Base-by-base conservation (phyloP, 2,113 vertebrate species). In the Hystrix brachyura region DNA sequence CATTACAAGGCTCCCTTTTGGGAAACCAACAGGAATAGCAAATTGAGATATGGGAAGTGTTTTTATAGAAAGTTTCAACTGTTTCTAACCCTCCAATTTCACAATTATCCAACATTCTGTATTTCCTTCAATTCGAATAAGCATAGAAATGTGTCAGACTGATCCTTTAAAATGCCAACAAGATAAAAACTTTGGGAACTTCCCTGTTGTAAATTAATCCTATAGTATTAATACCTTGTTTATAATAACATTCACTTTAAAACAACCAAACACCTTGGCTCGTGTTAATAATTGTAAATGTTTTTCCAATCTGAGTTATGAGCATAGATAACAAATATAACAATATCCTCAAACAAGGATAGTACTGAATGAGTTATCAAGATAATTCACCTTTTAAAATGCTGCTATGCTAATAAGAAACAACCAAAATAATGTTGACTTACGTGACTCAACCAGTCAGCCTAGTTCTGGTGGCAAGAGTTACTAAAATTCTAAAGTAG, bases 111-210 rank as follows among this genome's bases (percentile, higher is more conserved):
- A 89, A 64, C 80, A 87, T 62, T 43, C 34, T 67, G 19, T 43
- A 32, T 80, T 92, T 96, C 60, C 84, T 78, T 97, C 51, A 84
- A 91, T 89, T 86, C 34, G 62, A 96, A 60, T 96, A 46, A 96
- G 34, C 51, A 93, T 0, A 92, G 32, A 78, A 89, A 11, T 96
- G 1, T 79, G 43, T 87, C 90, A 97, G 82, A 79, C 10, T 60
- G 27, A 97, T 60, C 43, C 38, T 96, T 93, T n/a, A 90, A 76
- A 87, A 87, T 80, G 32, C 17, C n/a, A 95, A 69, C 3, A 96
- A 92, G 67, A 82, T 62, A 93, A 64, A 90, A 84, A 79, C 46
- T 96, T 93, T 90, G 19, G 55, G 72, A 94, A 96, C 81, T 98
- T 95, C 90, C 84, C 87, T 95, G 92, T 3, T 96, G 1, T 89